Evolutionary conservation across 1,140 invertebrate species (phyloP), one percentile per base, ranked within the genome.

Genomic region (Antheraea pernyi): DNA sequence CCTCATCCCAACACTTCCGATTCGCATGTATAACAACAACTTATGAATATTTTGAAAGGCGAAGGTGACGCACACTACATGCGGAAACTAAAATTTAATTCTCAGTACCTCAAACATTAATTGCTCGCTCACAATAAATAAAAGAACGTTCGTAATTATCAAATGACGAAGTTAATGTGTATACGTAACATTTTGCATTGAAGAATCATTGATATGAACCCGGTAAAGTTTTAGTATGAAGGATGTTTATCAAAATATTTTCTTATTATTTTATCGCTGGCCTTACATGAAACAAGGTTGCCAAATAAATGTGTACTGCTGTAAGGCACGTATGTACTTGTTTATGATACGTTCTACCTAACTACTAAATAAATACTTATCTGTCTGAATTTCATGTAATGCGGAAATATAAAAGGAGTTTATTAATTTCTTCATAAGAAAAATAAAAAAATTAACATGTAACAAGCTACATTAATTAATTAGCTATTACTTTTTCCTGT

Each of bases 1-100:
- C 88, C 87, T 89, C 86, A 82, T 79, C 83, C 70, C 70, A 88
- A 80, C 84, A 90, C 88, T 90, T 91, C 89, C 89, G 89, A 91
- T 91, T 89, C 82, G 88, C 86, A 84, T 85, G 85, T 83, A 88
- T 84, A 83, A 82, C 79, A 69, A 77, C 73, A 72, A 81, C 79
- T 82, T 80, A 75, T 81, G 71, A 83, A 79, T 80, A 79, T 81
- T 74, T 86, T 85, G 84, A 86, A 89, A 85, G 83, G 80, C 76
- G 79, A 78, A 81, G 75, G 79, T 85, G 76, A 85, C 74, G 75
- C 60, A 62, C 46, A 53, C 42, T 42, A 67, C 66, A 71, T 69
- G 71, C 82, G 82, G 79, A 85, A 84, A 77, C 78, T 30, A 74
- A 70, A 75, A 65, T 67, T 53, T n/a, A 53, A 53, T 53, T 53